Percentiles rank a stretch among this genome's conserved stretches.
These are phyloP conservation scores for Callithrix jacchus DNA, from an alignment of 2,113 vertebrate genomes.

Conservation along the genomic window DNA sequence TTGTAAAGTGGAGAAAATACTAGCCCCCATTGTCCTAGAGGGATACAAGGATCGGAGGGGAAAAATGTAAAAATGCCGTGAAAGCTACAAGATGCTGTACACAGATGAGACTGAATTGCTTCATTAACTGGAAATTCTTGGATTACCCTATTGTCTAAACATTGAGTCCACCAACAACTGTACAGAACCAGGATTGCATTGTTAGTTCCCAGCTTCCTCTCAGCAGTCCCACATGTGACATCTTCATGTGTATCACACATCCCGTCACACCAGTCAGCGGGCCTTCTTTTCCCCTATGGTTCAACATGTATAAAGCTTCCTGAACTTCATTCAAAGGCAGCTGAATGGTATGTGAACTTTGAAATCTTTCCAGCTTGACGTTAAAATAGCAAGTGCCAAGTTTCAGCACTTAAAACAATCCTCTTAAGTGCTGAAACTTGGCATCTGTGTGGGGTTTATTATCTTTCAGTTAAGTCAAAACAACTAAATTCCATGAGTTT, in stretches of 20 bases:
- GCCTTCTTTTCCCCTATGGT: not conserved
- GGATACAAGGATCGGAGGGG: not conserved
- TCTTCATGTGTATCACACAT: not conserved
- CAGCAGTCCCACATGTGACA: not conserved
- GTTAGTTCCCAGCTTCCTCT: not conserved
- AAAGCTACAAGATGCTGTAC: not conserved
- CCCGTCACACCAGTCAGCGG: not conserved
- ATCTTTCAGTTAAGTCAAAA: not conserved
- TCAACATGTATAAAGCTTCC: not conserved
- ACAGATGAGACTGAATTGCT: not conserved
- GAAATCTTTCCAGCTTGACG: not conserved
- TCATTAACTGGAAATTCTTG: not conserved
- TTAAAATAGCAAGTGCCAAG: not conserved
- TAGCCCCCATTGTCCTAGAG: not conserved
- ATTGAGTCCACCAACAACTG: not conserved
- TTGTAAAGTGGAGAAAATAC: not conserved
- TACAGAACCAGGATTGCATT: not conserved
- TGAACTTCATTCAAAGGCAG: conserved; percentile 6
- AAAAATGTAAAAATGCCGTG: not conserved
- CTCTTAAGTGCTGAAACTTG: not conserved
- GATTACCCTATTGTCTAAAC: not conserved
- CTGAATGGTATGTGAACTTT: not conserved
- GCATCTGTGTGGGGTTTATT: conserved; percentile 14
- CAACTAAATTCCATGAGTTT: not conserved
- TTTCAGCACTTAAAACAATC: not conserved